Percentiles rank a stretch among this genome's conserved stretches.
phyloP scores from a whole-genome alignment of 1,140 invertebrate genomes.

The Propsilocerus akamusi region DNA sequence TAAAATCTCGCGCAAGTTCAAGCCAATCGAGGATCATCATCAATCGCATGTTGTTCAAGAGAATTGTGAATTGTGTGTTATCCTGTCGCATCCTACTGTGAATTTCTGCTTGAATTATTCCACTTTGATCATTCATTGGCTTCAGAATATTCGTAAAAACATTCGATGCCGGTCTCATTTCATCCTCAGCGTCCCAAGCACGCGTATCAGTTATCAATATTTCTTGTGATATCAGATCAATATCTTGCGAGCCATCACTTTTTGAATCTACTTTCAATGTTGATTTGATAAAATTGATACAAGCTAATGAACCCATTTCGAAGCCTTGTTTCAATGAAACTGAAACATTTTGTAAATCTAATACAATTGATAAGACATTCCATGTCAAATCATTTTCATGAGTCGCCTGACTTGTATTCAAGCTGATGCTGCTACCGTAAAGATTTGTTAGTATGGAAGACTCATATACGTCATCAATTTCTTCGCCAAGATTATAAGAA shows the following conservation, averaged over 20 bases:
- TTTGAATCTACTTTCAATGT: slow-evolving; percentile 63
- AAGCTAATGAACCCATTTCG: slow-evolving; percentile 48
- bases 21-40: slow-evolving; percentile 92
- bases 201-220: slow-evolving; percentile 73
- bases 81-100: slow-evolving; percentile 55
- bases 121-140: slow-evolving; percentile 32
- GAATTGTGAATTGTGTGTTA: slow-evolving; percentile 66
- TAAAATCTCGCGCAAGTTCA: slow-evolving; percentile 65
- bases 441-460: slow-evolving; percentile 12
- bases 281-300: slow-evolving; percentile 84
- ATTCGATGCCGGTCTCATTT: slow-evolving; percentile 48
- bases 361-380: slow-evolving; percentile 55
- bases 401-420: slow-evolving; percentile 1
- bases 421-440: slow-evolving; percentile 11
- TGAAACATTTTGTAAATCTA: slow-evolving; percentile 78
- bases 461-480: slow-evolving; percentile 45
- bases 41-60: slow-evolving; percentile 88
- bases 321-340: slow-evolving; percentile 43
- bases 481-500: slow-evolving; percentile 83
- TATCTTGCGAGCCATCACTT: slow-evolving; percentile 76
- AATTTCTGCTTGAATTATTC: slow-evolving; percentile 65
- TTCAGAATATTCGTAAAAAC: slow-evolving; percentile 81
- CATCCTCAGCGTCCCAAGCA: neutral
- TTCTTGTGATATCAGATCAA: slow-evolving; percentile 84
- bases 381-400: slow-evolving; percentile 29